Evolutionary conservation across 2,888 invertebrate genomes (phyloP).

Genomic region (Drosophila affinis): DNA sequence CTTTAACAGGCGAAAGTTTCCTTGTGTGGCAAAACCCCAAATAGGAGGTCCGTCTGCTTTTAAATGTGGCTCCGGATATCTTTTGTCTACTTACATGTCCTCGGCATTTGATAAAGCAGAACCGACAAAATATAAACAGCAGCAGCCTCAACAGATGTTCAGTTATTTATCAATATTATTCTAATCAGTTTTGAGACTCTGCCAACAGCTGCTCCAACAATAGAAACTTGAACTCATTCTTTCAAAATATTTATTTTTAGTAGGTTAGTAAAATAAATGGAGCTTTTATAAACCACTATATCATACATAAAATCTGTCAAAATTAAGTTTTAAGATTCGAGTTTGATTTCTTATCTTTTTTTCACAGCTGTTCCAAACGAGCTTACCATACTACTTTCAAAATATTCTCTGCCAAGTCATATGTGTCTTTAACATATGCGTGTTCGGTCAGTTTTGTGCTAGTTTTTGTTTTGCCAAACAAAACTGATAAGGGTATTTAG

Average conservation of each 20-base stretch:
- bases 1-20: slow-evolving; percentile 39
- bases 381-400: no score
- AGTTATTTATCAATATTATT: slow-evolving; percentile 41
- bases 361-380: no score
- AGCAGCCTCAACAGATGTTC: slow-evolving; percentile 18
- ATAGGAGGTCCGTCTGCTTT: slow-evolving; percentile 34
- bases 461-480: slow-evolving; percentile 24
- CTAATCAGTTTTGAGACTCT: slow-evolving; percentile 27
- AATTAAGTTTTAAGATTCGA: neutral
- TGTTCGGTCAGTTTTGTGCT: slow-evolving; percentile 5
- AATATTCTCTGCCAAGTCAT: no score
- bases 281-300: no score
- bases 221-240: slow-evolving; percentile 1
- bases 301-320: neutral
- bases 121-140: slow-evolving; percentile 12
- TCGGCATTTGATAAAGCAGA: neutral
- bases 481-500: slow-evolving; percentile 53
- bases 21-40: slow-evolving; percentile 32
- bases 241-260: neutral
- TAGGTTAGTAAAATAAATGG: neutral
- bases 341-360: neutral
- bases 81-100: neutral
- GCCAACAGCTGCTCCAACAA: slow-evolving; percentile 15
- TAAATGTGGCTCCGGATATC: neutral
- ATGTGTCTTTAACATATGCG: slow-evolving; percentile 37